A percentile compares a stretch with the other conserved stretches of the same genome.
Conservation (phyloP, 2,888 invertebrate genomes). For the Eristalinus sepulchralis region DNA sequence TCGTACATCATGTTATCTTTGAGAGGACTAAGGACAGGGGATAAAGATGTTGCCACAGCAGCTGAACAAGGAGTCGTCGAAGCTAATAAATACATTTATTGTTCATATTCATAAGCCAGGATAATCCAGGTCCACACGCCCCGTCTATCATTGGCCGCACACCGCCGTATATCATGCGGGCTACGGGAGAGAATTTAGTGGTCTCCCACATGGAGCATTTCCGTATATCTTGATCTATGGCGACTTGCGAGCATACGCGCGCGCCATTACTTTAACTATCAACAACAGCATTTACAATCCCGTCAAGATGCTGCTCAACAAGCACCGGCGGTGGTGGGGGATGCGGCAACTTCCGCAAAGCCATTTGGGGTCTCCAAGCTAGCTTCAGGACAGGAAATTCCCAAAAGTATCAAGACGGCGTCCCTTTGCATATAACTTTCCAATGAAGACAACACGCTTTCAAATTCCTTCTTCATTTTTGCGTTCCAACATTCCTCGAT, state of each 20-base stretch:
- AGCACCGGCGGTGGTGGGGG: neutral
- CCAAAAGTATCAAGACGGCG: constrained; percentile 52
- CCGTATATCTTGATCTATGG: constrained; percentile 50
- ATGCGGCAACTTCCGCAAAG: constrained; percentile 46
- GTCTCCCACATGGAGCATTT: constrained; percentile 38
- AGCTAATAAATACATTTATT: constrained; percentile 61
- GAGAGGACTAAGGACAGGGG: neutral
- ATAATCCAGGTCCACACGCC: constrained; percentile 37
- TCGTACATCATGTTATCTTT: neutral
- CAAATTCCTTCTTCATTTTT: constrained; percentile 23
- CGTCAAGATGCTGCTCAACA: constrained; percentile 51
- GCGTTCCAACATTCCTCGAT: neutral
- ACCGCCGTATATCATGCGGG: neutral
- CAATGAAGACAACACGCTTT: constrained; percentile 55
- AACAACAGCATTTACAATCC: constrained; percentile 62
- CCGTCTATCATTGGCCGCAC: constrained; percentile 5
- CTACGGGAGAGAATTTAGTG: constrained; percentile 40
- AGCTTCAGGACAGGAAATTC: constrained; percentile 65
- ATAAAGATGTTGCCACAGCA: neutral
- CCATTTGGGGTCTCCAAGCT: constrained; percentile 59
- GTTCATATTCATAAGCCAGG: constrained; percentile 35
- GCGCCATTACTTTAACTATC: constrained; percentile 55
- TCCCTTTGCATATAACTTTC: constrained; percentile 57
- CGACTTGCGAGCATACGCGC: constrained; percentile 15
- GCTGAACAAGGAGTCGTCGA: neutral